Evolutionary conservation across 2,888 invertebrate species (phyloP).

Genomic region (Megalurothrips usitatus): DNA sequence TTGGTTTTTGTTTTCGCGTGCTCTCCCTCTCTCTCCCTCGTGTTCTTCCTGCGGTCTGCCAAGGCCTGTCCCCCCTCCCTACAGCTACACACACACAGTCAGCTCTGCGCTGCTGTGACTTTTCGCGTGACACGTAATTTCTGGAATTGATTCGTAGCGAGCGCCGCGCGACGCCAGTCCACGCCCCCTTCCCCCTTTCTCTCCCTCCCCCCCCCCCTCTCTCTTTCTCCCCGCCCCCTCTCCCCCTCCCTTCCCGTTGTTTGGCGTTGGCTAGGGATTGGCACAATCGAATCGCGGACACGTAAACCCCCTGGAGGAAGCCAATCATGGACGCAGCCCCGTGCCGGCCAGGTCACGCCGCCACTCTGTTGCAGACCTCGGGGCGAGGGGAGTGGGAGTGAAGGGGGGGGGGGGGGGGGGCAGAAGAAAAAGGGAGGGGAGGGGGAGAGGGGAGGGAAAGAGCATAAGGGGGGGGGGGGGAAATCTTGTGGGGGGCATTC

Average conservation of each 20-base stretch:
- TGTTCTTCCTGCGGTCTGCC: no score
- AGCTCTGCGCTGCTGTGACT: not conserved
- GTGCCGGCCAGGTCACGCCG: not conserved
- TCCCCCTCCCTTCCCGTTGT: not conserved
- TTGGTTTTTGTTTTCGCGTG: no score
- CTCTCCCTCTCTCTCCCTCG: no score
- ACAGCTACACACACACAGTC: no score
- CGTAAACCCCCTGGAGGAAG: not conserved
- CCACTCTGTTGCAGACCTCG: not conserved
- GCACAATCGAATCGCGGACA: not conserved
- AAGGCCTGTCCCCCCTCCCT: no score
- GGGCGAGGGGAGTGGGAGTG: not conserved
- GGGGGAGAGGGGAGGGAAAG: not conserved
- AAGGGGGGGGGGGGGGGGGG: not conserved
- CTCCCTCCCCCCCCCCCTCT: not conserved
- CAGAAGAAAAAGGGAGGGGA: not conserved
- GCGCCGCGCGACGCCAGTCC: not conserved
- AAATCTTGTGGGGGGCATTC: no score
- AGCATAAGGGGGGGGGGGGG: not conserved
- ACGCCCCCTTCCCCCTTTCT: not conserved
- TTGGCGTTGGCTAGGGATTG: not conserved
- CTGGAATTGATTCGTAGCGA: slow-evolving; percentile 4
- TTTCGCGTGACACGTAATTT: slow-evolving; percentile 12
- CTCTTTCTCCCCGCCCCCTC: not conserved
- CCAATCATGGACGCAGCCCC: not conserved